Conservation (phyloP, 37 sponge, comb jelly and placozoan species). For the Sycon ciliatum region DNA sequence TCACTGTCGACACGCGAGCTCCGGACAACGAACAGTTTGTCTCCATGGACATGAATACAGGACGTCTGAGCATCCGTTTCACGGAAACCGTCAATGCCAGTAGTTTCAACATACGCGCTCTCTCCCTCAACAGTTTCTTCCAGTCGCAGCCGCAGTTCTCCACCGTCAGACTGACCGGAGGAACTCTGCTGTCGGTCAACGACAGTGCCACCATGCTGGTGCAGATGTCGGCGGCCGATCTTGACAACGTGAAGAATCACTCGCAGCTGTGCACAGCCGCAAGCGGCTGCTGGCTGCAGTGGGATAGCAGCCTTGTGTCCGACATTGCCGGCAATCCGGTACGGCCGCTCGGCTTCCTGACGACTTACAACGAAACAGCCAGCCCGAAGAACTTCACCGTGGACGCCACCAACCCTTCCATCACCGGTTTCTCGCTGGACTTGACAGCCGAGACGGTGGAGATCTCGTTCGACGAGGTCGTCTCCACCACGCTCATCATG, state of each 20-base stretch:
- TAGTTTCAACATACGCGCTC: too few relatives aligned
- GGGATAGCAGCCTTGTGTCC: background rate
- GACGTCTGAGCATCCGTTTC: background rate
- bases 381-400: background rate
- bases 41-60: too few relatives aligned
- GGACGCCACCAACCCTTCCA: background rate
- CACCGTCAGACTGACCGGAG: too few relatives aligned
- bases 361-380: too few relatives aligned
- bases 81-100: slow-evolving; percentile 2
- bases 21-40: too few relatives aligned
- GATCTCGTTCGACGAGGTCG: slow-evolving; percentile 1
- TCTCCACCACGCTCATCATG: background rate
- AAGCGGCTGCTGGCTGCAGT: background rate
- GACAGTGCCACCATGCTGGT: background rate
- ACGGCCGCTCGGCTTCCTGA: background rate
- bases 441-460: background rate
- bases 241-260: background rate
- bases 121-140: too few relatives aligned
- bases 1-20: too few relatives aligned
- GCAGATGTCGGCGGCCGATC: background rate
- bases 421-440: background rate
- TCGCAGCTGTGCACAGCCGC: background rate
- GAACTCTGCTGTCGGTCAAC: too few relatives aligned
- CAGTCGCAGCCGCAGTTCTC: too few relatives aligned
- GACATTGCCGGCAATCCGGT: background rate